Evolutionary conservation across 35 echinoderm and acorn worm species (phyloP).

Genomic region (Anneissia japonica): DNA sequence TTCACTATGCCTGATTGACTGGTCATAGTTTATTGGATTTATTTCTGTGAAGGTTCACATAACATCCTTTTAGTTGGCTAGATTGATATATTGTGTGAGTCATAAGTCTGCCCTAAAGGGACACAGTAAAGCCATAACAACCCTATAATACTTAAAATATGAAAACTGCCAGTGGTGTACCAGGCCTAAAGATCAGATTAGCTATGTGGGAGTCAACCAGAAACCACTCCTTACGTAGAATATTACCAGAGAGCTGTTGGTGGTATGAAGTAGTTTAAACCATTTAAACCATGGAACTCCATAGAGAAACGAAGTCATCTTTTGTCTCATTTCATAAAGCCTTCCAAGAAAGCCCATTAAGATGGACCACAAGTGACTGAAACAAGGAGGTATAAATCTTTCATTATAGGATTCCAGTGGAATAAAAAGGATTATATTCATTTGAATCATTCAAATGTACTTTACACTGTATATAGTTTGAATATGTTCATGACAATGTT

Average conservation of each 20-base stretch:
- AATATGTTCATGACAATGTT: too few relatives aligned
- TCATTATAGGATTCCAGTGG: too few relatives aligned
- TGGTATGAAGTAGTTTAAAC: background rate
- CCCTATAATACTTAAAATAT: background rate
- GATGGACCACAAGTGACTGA: too few relatives aligned
- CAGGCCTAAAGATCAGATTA: background rate
- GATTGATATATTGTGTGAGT: background rate
- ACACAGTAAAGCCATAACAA: background rate
- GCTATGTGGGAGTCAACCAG: background rate
- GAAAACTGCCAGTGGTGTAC: background rate
- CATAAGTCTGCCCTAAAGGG: background rate
- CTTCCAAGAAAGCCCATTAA: background rate
- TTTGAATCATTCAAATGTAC: background rate
- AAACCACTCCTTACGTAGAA: background rate
- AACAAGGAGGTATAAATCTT: too few relatives aligned
- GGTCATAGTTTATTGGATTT: background rate
- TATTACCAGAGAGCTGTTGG: background rate
- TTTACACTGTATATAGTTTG: background rate
- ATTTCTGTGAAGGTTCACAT: background rate
- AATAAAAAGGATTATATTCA: background rate
- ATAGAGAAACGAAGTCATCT: too few relatives aligned
- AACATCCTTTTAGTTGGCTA: background rate
- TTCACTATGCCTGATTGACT: background rate
- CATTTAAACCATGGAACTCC: too few relatives aligned
- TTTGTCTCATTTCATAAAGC: background rate